A percentile compares a stretch with the other conserved stretches of the same genome.
These are phyloP conservation scores for Agrotis exclamationis DNA, from an alignment of 2,888 invertebrate species.

Conservation along the genomic window DNA sequence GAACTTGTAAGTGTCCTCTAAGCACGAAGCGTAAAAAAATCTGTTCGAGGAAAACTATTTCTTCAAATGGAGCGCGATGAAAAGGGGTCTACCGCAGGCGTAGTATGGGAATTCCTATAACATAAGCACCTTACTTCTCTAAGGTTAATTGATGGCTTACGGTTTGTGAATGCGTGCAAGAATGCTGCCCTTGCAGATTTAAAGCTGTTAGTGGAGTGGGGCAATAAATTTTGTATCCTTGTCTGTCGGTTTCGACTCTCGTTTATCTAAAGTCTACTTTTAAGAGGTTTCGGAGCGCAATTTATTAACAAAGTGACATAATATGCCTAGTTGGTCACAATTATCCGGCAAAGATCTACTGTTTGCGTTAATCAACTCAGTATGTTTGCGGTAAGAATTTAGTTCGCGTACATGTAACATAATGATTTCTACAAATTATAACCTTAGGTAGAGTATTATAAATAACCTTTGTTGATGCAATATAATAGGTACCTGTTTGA, in stretches of 20 bases:
- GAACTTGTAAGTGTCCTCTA: conserved; percentile 30
- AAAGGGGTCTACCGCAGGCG: conserved; percentile 68
- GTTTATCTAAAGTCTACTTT: conserved; percentile 54
- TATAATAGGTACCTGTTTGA: conserved; percentile 40
- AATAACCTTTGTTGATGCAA: conserved; percentile 48
- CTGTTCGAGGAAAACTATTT: conserved; percentile 38
- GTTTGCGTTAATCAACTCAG: conserved; percentile 14
- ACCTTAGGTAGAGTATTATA: conserved; percentile 9
- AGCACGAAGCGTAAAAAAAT: conserved; percentile 43
- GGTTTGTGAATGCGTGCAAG: conserved; percentile 83
- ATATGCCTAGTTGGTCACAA: conserved; percentile 24
- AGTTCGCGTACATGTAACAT: not conserved
- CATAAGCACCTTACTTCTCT: conserved; percentile 70
- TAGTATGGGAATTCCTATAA: conserved; percentile 70
- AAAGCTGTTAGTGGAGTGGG: conserved; percentile 74
- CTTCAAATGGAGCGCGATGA: conserved; percentile 33
- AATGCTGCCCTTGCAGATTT: conserved; percentile 86
- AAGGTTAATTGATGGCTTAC: conserved; percentile 83
- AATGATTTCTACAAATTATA: conserved; percentile 26
- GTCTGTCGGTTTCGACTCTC: conserved; percentile 64
- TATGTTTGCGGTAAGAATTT: not conserved
- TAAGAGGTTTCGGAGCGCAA: conserved; percentile 31
- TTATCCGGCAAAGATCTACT: conserved; percentile 26
- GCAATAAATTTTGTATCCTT: conserved; percentile 75
- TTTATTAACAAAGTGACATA: conserved; percentile 33